Base-by-base conservation (phyloP, 2,888 invertebrate genomes). In the Hemaris fuciformis region DNA sequence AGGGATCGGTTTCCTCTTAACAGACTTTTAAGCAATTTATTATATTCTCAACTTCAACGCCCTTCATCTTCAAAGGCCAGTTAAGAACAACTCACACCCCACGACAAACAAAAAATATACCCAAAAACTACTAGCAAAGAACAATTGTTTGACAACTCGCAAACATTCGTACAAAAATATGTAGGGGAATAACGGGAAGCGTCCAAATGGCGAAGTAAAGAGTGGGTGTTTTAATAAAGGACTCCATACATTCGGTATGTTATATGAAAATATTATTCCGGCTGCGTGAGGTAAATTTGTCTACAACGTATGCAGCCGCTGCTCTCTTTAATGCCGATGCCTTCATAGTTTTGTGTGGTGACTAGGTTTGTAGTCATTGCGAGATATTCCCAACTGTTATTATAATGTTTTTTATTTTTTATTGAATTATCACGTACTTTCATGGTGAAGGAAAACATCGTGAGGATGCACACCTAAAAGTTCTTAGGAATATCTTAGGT, bases 281-380 rank as follows among this genome's bases (percentile, higher is more conserved):
- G 10, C 23, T 31, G n/a, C 22, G 48, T 43, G 43, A 22, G 18
- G 43, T 22, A 43, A 43, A 43, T 69, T 70, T 69, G 68, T 66
- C 65, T 69, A 65, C 57, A 74, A 67, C 72, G 69, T 69, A 69
- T 72, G 70, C 70, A 62, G 63, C 48, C 60, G 63, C 66, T 66
- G 71, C 57, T 64, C 66, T 70, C 64, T 74, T 79, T 74, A 79
- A 80, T 80, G 73, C 70, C 63, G 62, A 62, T 38, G 66, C 31
- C 63, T 72, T 65, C 66, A 62, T 68, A 65, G 65, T 68, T 68
- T 57, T 25, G 22, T 61, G 15, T 22, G 59, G 53, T 61, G 23
- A 5, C 56, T 43, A 64, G 34, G 8, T 23, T 60, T 48, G 45
- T 53, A 34, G 25, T 7, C 27, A 10, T 48, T 18, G 2, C 20